Evolutionary conservation across 2,113 vertebrate species (phyloP), one percentile per base, ranked within the genome.

Genomic region (Trogon melanurus): DNA sequence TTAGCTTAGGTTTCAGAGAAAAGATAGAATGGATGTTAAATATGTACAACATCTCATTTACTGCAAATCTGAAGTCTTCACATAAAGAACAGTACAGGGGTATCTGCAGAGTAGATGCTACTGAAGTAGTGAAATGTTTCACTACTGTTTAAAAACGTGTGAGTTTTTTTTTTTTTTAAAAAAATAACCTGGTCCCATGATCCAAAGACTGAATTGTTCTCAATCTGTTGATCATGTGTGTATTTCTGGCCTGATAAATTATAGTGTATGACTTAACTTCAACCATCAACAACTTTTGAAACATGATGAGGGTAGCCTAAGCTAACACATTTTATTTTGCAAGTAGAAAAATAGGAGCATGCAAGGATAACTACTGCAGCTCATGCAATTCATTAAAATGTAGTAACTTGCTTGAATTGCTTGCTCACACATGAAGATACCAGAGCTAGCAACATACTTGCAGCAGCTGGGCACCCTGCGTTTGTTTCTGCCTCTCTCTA

Each of bases 111-210:
- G n/a, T 3, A 86, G 41, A 53, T 78, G 17, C 19, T 50, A 79
- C 48, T 81, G 51, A 87, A 79, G 32, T 38, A 72, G 38, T 82
- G 10, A 76, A 65, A 67, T 78, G 1, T 50, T 84, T 70, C 17
- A 7, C 9, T 48, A 13, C 2, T 47, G 27, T 65, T 81, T 64
- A 11, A 87, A 83, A 66, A 61, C n/a, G 6, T 12, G 41, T 41
- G 41, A 9, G 36, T 27, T 66, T 91, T 84, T 27, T 91, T 84
- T 27, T 67, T 91, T 84, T 72, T 58, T 4, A 29, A 82, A 91
- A 41, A 41, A 41, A 41, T 12, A 47, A 3, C 5, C 1, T 56
- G 11, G 3, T 71, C 29, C 19, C 0, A 0, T 38, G 38, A 65
- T 67, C 47, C 50, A 76, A 65, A 61, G 13, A 26, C 8, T 19